phyloP scores from a whole-genome alignment of 2,797 vertebrate genomes.

The Argyrosomus regius region DNA sequence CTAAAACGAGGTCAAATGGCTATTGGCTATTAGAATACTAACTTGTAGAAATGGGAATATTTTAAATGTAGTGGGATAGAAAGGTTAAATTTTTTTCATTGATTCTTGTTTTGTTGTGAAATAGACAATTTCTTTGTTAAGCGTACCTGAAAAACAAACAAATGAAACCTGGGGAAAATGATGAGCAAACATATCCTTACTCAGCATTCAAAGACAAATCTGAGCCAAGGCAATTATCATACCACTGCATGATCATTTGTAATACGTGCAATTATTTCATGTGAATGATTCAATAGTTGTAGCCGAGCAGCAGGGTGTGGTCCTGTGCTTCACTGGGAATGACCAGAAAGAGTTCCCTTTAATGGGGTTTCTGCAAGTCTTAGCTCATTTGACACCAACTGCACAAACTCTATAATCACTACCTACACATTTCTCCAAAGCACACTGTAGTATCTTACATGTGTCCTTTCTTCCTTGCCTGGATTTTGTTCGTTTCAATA shows the following conservation, averaged over 20 bases:
- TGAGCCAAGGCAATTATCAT: background rate
- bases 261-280: constrained; percentile 17
- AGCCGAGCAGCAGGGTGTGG: constrained; percentile 23
- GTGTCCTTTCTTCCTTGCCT: too few species aligned
- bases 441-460: background rate
- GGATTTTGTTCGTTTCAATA: background rate
- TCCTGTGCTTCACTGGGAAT: background rate
- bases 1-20: constrained; percentile 3
- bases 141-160: background rate
- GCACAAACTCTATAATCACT: background rate
- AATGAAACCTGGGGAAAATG: background rate
- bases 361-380: background rate
- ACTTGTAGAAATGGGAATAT: background rate
- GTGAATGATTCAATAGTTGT: constrained; percentile 16
- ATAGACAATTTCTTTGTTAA: background rate
- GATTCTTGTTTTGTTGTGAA: background rate
- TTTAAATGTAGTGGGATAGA: background rate
- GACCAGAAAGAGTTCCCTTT: background rate
- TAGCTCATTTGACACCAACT: background rate
- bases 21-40: background rate
- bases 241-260: background rate
- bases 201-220: background rate
- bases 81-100: background rate
- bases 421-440: background rate
- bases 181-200: background rate